Conservation (phyloP, 1,140 invertebrate genomes). For the Macrobrachium nipponense region DNA sequence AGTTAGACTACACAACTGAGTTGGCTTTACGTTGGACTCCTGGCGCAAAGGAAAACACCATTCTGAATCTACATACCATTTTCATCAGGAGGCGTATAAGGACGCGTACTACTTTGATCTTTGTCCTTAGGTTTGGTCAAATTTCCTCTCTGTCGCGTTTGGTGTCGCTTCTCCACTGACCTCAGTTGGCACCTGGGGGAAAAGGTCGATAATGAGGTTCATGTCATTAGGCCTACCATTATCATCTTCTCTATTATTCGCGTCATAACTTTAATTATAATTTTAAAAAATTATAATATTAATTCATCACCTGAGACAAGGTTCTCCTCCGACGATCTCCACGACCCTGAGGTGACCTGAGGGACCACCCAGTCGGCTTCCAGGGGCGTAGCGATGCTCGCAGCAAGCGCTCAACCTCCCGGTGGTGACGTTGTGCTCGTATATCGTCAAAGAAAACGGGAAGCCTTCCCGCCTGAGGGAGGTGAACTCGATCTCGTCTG, state of each 20-base stretch:
- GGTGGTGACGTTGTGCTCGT: conserved; percentile 48
- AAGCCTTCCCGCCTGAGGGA: conserved; percentile 47
- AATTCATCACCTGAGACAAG: conserved; percentile 45
- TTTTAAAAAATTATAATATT: background rate
- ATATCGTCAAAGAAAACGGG: conserved; percentile 59
- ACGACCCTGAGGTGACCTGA: conserved; percentile 53
- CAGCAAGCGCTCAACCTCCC: conserved; percentile 53
- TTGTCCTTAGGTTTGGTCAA: background rate
- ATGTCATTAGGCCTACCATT: no score
- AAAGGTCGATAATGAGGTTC: no score
- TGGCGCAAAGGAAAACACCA: no score
- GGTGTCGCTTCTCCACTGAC: conserved; percentile 45
- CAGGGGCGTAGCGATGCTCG: conserved; percentile 53
- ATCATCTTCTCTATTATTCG: background rate
- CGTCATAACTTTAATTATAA: background rate
- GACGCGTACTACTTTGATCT: background rate
- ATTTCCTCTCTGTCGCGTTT: conserved; percentile 3
- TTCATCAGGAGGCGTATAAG: conserved; percentile 23
- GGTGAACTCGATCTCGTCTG: conserved; percentile 54
- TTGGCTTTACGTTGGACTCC: no score
- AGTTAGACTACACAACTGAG: no score
- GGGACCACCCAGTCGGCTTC: conserved; percentile 42
- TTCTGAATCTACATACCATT: background rate
- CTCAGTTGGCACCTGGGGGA: conserved; percentile 38
- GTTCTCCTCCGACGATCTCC: conserved; percentile 48